Conservation (phyloP, 1,140 invertebrate species). For the Plutomurus gul region DNA sequence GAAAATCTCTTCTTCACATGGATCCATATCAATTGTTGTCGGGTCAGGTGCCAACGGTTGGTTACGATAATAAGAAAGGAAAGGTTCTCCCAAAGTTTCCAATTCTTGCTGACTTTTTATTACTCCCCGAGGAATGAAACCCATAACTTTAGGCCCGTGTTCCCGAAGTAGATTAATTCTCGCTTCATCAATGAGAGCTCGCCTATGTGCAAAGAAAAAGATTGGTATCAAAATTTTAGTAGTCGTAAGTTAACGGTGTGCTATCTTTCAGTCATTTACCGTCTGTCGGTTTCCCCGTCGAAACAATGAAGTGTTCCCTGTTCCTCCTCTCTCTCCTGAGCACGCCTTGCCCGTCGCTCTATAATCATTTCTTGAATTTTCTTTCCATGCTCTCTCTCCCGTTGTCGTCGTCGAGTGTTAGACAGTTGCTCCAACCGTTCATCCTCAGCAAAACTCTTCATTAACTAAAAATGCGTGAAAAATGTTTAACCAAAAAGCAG, state of each 20-base stretch:
- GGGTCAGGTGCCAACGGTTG: constrained; percentile 34
- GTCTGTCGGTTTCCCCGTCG: constrained; percentile 38
- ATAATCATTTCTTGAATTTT: constrained; percentile 53
- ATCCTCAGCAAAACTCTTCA: constrained; percentile 53
- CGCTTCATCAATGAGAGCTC: constrained; percentile 44
- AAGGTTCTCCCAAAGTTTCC: constrained; percentile 49
- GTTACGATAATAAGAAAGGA: constrained; percentile 46
- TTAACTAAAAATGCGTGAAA: constrained; percentile 36
- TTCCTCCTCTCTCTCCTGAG: constrained; percentile 47
- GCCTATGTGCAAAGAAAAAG: constrained; percentile 27
- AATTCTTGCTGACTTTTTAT: constrained; percentile 47
- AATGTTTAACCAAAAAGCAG: neutral
- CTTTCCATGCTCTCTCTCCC: constrained; percentile 47
- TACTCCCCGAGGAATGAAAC: constrained; percentile 49
- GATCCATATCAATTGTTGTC: constrained; percentile 39
- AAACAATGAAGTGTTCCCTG: constrained; percentile 41
- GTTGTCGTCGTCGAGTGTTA: constrained; percentile 43
- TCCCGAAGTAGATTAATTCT: constrained; percentile 38
- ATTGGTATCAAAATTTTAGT: neutral
- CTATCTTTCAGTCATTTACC: neutral
- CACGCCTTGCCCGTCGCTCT: constrained; percentile 45
- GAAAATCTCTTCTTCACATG: constrained; percentile 51
- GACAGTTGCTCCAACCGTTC: constrained; percentile 50
- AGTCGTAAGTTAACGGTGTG: neutral
- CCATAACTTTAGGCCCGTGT: constrained; percentile 48